Evolutionary conservation across 2,888 invertebrate species (phyloP), one percentile per base, ranked within the genome.

Genomic region (Crioceris asparagi): DNA sequence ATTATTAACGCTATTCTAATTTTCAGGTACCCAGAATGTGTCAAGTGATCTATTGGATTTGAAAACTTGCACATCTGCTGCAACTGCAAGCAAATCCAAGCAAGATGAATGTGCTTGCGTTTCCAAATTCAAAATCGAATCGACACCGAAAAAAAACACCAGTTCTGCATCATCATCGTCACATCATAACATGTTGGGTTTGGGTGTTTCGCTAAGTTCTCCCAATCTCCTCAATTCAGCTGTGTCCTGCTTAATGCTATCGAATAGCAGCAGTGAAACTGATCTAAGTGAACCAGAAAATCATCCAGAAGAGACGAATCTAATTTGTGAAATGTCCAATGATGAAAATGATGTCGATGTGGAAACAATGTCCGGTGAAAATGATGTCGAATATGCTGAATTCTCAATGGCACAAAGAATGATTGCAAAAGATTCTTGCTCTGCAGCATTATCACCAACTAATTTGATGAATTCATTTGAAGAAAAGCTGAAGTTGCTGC

Each of bases 291-390:
- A 80, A 52, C 64, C 75, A n/a, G 79, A 78, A 51, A 64, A 65
- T 40, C 68, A 66, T 19, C 62, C 61, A 16, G 59, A 57, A 15
- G 67, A 65, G 39, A 64, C 65, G 38, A 72, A 69, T 46, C 46
- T 67, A 38, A 66, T 68, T 42, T 69, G 77, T 46, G 77, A 77
- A 27, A 77, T 75, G 60, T 79, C 77, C 3, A 79, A 77, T 51
- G 87, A 87, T 56, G 88, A 88, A 59, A 88, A 87, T 56, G 86
- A 87, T 55, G 81, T 85, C 0, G 87, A 88, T 57, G 81, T 85
- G 48, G 85, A 87, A 63, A 83, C 84, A 3, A 84, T 86, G 75
- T 81, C 82, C 47, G 83, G 83, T 74, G 80, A 80, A 57, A 79
- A 79, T 54, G 80, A 80, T 57, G 75, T 79, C 7, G 80, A 80